Evolutionary conservation across 2,797 vertebrate species (phyloP).

Genomic region (Gadopsis bispinosus): DNA sequence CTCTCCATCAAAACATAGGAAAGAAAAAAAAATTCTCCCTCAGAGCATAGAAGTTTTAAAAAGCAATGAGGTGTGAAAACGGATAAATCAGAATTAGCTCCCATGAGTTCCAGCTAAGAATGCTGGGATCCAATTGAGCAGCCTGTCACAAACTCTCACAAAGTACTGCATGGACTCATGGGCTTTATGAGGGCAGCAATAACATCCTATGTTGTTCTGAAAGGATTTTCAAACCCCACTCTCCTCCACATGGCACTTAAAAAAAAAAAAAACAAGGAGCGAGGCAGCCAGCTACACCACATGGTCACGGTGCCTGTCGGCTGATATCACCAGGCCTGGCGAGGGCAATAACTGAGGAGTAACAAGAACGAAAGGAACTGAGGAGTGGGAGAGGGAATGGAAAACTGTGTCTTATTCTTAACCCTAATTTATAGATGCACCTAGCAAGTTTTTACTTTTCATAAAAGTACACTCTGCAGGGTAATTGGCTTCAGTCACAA

Average conservation of each 20-base stretch:
- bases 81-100: slow-evolving; percentile 52
- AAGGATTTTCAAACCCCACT: slow-evolving; percentile 9
- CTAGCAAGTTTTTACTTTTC: slow-evolving; percentile 11
- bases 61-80: slow-evolving; percentile 53
- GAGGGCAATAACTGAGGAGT: slow-evolving; percentile 19
- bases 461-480: slow-evolving; percentile 5
- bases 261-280: slow-evolving; percentile 15
- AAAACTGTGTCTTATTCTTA: slow-evolving; percentile 40
- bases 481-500: slow-evolving; percentile 23
- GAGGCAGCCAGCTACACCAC: slow-evolving; percentile 15
- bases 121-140: slow-evolving; percentile 34
- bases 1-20: slow-evolving; percentile 28
- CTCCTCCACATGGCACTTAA: slow-evolving; percentile 23
- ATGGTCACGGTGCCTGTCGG: slow-evolving; percentile 33
- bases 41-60: slow-evolving; percentile 26
- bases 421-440: slow-evolving; percentile 32
- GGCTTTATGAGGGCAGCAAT: slow-evolving; percentile 13
- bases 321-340: slow-evolving; percentile 31
- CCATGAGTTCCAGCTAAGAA: slow-evolving; percentile 16
- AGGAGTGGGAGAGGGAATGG: background rate
- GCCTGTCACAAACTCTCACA: slow-evolving; percentile 18
- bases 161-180: slow-evolving; percentile 8
- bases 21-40: slow-evolving; percentile 23
- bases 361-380: slow-evolving; percentile 14
- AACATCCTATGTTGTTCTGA: slow-evolving; percentile 20